A percentile compares a stretch with the other conserved stretches of the same genome.
These are phyloP conservation scores for Hirtodrosophila confusa DNA, from an alignment of 2,888 invertebrate species.

Conservation along the genomic window DNA sequence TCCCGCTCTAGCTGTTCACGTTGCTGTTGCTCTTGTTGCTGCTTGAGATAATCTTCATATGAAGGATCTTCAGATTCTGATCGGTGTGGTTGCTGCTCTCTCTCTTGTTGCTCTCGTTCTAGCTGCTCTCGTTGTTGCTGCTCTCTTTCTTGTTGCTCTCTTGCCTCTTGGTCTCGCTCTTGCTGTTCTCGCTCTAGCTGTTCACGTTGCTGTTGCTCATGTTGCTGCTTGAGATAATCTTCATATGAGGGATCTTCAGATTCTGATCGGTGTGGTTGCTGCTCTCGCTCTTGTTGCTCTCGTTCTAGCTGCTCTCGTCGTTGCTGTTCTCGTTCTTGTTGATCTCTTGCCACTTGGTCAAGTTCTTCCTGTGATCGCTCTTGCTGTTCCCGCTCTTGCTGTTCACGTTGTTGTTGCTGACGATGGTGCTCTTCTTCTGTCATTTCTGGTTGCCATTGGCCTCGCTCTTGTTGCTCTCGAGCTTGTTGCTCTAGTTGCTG, in stretches of 20 bases:
- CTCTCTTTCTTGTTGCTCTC: slow-evolving; percentile 35
- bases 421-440: slow-evolving; percentile 5
- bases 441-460: slow-evolving; percentile 1
- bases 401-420: slow-evolving; percentile 21
- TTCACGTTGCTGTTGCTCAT: slow-evolving; percentile 11
- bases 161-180: slow-evolving; percentile 16
- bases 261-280: neutral
- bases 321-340: slow-evolving; percentile 25
- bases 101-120: slow-evolving; percentile 26
- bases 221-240: no score
- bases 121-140: slow-evolving; percentile 42
- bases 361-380: slow-evolving; percentile 9
- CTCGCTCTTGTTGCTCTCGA: slow-evolving; percentile 26
- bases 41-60: no score
- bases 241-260: neutral
- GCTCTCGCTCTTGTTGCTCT: slow-evolving; percentile 18
- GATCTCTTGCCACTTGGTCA: slow-evolving; percentile 12
- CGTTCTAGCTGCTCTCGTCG: slow-evolving; percentile 17
- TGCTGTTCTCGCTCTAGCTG: slow-evolving; percentile 17
- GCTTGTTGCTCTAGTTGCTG: slow-evolving; percentile 20
- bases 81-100: neutral
- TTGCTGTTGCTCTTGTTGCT: slow-evolving; percentile 1
- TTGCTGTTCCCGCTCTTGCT: slow-evolving; percentile 12
- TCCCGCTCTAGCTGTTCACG: slow-evolving; percentile 14
- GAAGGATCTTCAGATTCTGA: neutral